Percentiles rank a stretch among this genome's conserved stretches.
Evolutionary conservation across 2,797 vertebrate species (phyloP).

Genomic region (Furcifer pardalis): DNA sequence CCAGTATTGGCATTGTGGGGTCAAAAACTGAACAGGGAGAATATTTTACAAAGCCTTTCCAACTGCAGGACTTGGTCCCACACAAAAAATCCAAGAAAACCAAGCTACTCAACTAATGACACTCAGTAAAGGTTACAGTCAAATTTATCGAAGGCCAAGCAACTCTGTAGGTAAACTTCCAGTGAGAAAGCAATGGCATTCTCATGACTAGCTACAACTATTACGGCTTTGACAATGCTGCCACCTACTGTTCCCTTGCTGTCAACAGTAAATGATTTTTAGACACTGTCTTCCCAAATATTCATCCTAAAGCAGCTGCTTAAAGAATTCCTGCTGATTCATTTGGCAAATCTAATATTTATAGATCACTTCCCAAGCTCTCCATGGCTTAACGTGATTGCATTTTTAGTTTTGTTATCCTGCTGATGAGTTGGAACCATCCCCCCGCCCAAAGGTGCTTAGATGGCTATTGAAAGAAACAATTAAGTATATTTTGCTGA

Average conservation of each 20-base stretch:
- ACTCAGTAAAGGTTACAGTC: constrained; percentile 78
- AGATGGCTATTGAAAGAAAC: neutral
- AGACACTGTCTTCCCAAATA: fast-evolving
- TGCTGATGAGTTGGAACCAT: too few species aligned
- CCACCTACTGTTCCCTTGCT: constrained; percentile 84
- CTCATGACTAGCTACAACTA: constrained; percentile 40
- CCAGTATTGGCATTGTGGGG: neutral
- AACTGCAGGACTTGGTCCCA: constrained; percentile 74
- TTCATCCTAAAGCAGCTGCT: fast-evolving
- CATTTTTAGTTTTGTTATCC: neutral
- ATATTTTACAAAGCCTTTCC: neutral
- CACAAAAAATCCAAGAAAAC: constrained; percentile 60
- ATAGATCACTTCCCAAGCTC: neutral
- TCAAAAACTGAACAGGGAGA: neutral
- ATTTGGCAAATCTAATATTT: fast-evolving
- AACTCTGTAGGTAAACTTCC: constrained; percentile 73
- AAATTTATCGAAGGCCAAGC: constrained; percentile 85
- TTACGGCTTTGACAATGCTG: constrained; percentile 86
- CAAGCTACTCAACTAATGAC: constrained; percentile 78
- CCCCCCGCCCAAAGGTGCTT: neutral
- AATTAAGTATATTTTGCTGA: too few species aligned
- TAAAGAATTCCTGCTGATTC: neutral
- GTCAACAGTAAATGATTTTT: fast-evolving
- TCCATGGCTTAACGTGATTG: fast-evolving
- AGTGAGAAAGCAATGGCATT: constrained; percentile 62